A percentile compares a stretch with the other conserved stretches of the same genome.
phyloP scores from a whole-genome alignment of 2,797 vertebrate genomes.

The Pteronotus mesoamericanus region DNA sequence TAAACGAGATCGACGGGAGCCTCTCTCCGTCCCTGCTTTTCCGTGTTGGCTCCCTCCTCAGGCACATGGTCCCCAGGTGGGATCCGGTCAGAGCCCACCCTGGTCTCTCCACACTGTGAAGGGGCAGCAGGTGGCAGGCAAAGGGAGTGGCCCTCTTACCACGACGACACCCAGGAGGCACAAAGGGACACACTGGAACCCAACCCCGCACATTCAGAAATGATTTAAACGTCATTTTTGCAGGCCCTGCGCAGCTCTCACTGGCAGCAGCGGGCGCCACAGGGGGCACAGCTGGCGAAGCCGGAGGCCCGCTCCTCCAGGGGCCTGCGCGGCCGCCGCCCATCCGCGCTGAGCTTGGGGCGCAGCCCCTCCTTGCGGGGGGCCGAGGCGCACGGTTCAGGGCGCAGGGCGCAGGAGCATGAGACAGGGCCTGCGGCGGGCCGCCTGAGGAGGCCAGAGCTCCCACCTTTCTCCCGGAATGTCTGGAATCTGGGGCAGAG shows the following conservation, averaged over 20 bases:
- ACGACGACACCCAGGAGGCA: rapidly evolving
- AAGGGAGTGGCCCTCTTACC: no score
- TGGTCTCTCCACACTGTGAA: neutral
- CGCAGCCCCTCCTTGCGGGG: no score
- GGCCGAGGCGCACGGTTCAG: no score
- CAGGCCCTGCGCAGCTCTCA: neutral
- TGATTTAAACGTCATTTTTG: neutral
- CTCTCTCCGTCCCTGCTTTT: neutral
- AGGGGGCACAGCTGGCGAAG: rapidly evolving
- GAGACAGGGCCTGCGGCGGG: no score
- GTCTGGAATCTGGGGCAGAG: neutral
- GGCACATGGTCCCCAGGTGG: neutral
- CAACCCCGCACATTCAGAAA: neutral
- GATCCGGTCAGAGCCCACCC: neutral
- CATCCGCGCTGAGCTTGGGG: neutral
- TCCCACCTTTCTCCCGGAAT: neutral
- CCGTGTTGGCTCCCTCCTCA: neutral
- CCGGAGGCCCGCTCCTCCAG: neutral
- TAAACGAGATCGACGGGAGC: neutral
- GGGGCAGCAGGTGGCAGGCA: neutral
- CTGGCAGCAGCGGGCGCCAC: neutral
- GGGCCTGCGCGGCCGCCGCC: neutral
- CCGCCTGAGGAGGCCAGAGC: rapidly evolving
- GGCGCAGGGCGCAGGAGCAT: no score
- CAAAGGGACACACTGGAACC: neutral